Conservation (phyloP, 1,140 invertebrate genomes). For the Homalodisca vitripennis region DNA sequence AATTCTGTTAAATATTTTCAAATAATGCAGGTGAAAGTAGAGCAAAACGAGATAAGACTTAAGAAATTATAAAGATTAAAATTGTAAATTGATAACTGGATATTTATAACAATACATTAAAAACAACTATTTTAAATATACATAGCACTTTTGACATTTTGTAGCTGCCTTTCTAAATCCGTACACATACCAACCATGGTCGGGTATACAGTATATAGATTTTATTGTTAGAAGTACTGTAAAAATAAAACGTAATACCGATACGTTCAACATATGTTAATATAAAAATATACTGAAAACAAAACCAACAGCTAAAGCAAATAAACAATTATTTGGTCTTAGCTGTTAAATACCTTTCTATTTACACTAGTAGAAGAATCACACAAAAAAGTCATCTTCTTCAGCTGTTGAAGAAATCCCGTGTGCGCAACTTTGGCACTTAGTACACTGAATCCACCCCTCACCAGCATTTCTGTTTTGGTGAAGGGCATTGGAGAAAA, state of each 20-base stretch:
- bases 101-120: no score
- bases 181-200: slow-evolving; percentile 8
- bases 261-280: not conserved
- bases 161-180: not conserved
- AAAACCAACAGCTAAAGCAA: not conserved
- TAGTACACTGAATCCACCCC: not conserved
- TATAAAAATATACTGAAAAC: not conserved
- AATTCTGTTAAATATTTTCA: no score
- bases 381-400: slow-evolving; percentile 29
- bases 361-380: slow-evolving; percentile 35
- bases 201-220: not conserved
- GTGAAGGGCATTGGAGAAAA: slow-evolving; percentile 7
- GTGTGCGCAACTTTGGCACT: slow-evolving; percentile 22
- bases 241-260: not conserved
- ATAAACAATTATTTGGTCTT: not conserved
- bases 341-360: not conserved
- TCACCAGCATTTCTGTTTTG: not conserved
- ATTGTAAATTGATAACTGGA: no score
- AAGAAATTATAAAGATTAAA: no score
- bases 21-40: no score
- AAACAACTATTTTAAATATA: not conserved
- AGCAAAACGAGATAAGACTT: no score
- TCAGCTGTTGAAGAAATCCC: slow-evolving; percentile 8
- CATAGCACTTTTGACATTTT: not conserved
- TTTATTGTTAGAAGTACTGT: not conserved